Evolutionary conservation across 2,888 invertebrate genomes (phyloP).

Genomic region (Cephus pygmeus): DNA sequence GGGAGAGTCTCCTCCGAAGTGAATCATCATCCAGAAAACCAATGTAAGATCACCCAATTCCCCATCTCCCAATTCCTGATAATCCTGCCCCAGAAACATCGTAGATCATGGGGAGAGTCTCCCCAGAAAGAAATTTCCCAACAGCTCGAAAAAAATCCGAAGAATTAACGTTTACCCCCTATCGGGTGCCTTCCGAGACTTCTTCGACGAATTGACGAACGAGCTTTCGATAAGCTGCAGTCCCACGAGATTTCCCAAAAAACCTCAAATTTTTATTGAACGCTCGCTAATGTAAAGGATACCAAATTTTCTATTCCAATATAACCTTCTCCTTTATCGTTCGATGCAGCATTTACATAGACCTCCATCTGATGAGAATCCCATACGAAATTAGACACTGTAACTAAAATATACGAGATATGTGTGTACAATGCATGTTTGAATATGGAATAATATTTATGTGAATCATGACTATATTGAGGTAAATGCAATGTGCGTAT

Average conservation of each 20-base stretch:
- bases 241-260: no score
- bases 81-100: background rate
- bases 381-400: background rate
- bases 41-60: constrained; percentile 9
- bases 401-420: constrained; percentile 20
- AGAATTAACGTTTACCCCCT: no score
- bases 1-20: constrained; percentile 26
- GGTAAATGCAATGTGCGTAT: constrained; percentile 28
- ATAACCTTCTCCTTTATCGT: no score
- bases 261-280: background rate
- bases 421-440: constrained; percentile 38
- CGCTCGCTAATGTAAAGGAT: constrained; percentile 6
- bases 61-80: no score
- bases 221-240: no score
- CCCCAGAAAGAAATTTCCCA: constrained; percentile 13
- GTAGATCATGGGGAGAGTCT: constrained; percentile 6
- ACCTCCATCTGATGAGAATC: background rate
- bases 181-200: background rate
- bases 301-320: constrained; percentile 16
- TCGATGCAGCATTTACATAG: background rate
- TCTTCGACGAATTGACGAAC: background rate
- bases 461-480: constrained; percentile 36
- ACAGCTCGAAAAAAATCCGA: constrained; percentile 11
- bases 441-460: constrained; percentile 31
- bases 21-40: constrained; percentile 29